These are phyloP conservation scores for Sceloporus undulatus DNA, from an alignment of 2,113 vertebrate genomes.

Conservation along the genomic window DNA sequence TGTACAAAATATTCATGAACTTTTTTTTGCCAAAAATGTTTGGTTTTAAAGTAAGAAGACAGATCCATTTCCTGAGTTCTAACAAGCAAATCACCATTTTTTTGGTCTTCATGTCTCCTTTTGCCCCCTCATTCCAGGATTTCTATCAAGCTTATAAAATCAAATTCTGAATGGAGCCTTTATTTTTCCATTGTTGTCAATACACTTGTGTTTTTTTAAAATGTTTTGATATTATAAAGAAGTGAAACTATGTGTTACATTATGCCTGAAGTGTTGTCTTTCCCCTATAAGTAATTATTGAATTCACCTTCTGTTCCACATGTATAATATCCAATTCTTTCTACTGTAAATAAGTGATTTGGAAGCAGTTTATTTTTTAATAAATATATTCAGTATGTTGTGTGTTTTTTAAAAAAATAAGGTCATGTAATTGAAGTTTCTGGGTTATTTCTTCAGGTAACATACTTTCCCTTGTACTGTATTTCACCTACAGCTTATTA, in stretches of 20 bases:
- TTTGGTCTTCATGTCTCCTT: slow-evolving; percentile 46
- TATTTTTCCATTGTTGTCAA: slow-evolving; percentile 64
- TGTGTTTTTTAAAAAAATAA: slow-evolving; percentile 72
- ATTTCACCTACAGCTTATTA: slow-evolving; percentile 50
- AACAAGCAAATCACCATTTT: slow-evolving; percentile 50
- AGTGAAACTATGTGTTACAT: slow-evolving; percentile 44
- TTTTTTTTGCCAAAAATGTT: slow-evolving; percentile 59
- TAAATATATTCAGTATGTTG: slow-evolving; percentile 80
- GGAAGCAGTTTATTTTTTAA: slow-evolving; percentile 85
- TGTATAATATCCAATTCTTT: slow-evolving; percentile 72
- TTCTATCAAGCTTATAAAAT: slow-evolving; percentile 32
- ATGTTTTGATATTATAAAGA: slow-evolving; percentile 30
- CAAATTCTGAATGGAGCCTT: slow-evolving; percentile 40
- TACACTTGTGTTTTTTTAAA: slow-evolving; percentile 29
- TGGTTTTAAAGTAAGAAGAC: slow-evolving; percentile 11
- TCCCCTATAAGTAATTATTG: slow-evolving; percentile 46
- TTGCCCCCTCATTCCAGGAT: slow-evolving; percentile 36
- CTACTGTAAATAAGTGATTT: slow-evolving; percentile 82
- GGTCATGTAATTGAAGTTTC: slow-evolving; percentile 72
- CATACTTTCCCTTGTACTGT: slow-evolving; percentile 59
- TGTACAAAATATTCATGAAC: slow-evolving; percentile 39
- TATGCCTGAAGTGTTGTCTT: slow-evolving; percentile 58
- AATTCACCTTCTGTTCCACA: slow-evolving; percentile 72
- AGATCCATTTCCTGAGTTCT: slow-evolving; percentile 59
- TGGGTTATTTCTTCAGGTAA: slow-evolving; percentile 74